phyloP scores from a whole-genome alignment of 1,140 invertebrate genomes.

The Brevipalpus yothersi region DNA sequence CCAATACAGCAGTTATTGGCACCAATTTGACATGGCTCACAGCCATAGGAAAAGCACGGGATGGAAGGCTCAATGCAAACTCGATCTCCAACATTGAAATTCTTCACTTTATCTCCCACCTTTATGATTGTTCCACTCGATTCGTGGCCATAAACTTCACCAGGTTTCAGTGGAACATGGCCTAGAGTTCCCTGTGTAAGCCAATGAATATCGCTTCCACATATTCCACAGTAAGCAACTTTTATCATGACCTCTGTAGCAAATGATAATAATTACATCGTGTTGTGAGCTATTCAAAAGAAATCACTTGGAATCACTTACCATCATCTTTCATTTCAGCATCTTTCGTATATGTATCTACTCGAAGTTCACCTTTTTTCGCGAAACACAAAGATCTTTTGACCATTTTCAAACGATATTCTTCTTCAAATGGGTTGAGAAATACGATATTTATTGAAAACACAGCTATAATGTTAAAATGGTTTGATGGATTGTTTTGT shows the following conservation, averaged over 20 bases:
- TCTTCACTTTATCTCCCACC: conserved; percentile 42
- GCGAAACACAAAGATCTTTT: too few relatives aligned
- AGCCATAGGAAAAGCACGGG: conserved; percentile 40
- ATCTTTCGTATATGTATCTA: too few relatives aligned
- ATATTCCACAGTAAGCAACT: conserved; percentile 78
- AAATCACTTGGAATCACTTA: too few relatives aligned
- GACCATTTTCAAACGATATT: too few relatives aligned
- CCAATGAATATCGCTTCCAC: conserved; percentile 85
- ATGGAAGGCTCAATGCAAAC: conserved; percentile 82
- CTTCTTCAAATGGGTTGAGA: too few relatives aligned
- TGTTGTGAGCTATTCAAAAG: too few relatives aligned
- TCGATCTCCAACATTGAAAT: conserved; percentile 51
- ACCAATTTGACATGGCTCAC: conserved; percentile 59
- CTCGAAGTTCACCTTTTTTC: too few relatives aligned
- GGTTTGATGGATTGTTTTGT: too few relatives aligned
- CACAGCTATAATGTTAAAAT: too few relatives aligned
- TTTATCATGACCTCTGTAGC: conserved; percentile 14
- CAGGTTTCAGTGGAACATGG: conserved; percentile 42
- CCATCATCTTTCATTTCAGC: too few relatives aligned
- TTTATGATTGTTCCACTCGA: conserved; percentile 44
- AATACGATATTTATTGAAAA: too few relatives aligned
- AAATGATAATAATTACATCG: too few relatives aligned
- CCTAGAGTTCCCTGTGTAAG: conserved; percentile 53
- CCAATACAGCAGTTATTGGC: conserved; percentile 70
- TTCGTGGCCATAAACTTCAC: conserved; percentile 77